A percentile compares a stretch with the other conserved stretches of the same genome.
phyloP scores from a whole-genome alignment of 2,888 invertebrate genomes.

The Corythucha ciliata region DNA sequence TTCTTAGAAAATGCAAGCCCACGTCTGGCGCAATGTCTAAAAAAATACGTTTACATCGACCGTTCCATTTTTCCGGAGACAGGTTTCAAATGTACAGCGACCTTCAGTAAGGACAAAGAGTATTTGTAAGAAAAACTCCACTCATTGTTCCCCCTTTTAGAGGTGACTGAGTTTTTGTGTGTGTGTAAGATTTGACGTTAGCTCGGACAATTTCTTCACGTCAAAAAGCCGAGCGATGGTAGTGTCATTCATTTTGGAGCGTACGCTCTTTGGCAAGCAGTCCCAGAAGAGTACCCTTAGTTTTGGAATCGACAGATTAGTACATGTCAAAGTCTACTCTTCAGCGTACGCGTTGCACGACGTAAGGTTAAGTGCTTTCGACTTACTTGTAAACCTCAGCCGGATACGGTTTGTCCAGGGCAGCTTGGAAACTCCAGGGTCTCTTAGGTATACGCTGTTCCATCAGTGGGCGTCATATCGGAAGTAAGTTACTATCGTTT shows the following conservation, averaged over 20 bases:
- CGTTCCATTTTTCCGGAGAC: constrained; percentile 62
- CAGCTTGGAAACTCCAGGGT: constrained; percentile 32
- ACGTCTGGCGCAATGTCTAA: too few relatives aligned
- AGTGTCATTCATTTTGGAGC: constrained; percentile 82
- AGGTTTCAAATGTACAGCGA: constrained; percentile 72
- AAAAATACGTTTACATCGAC: constrained; percentile 55
- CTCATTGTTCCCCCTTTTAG: too few relatives aligned
- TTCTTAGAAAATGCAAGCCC: too few relatives aligned
- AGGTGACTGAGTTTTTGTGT: constrained; percentile 42
- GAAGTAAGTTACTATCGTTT: too few relatives aligned
- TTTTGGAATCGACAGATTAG: constrained; percentile 52
- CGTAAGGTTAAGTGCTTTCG: too few relatives aligned
- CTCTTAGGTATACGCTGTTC: constrained; percentile 45
- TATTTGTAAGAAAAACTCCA: too few relatives aligned
- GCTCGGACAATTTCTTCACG: constrained; percentile 72
- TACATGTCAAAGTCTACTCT: constrained; percentile 45
- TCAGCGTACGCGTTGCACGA: constrained; percentile 50
- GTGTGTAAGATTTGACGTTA: constrained; percentile 64
- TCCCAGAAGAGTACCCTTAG: constrained; percentile 58
- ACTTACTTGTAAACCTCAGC: too few relatives aligned
- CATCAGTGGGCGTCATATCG: constrained; percentile 46
- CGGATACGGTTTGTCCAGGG: too few relatives aligned
- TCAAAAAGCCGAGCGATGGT: constrained; percentile 76
- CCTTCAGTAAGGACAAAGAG: constrained; percentile 82
- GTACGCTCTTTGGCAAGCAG: constrained; percentile 64